Conservation (phyloP, 2,888 invertebrate genomes). For the Watsonalla cultraria region DNA sequence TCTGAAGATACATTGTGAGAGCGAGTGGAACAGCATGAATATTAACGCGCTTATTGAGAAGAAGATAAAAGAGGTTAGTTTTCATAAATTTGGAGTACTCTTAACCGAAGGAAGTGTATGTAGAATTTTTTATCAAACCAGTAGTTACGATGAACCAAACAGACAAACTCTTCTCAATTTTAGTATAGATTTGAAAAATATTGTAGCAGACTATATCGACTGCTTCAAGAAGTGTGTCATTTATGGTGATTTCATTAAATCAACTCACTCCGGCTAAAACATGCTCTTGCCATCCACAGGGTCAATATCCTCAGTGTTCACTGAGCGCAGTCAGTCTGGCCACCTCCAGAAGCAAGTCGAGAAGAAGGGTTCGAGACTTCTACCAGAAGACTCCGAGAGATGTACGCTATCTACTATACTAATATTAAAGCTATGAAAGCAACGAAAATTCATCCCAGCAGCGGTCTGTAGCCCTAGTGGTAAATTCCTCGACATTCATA, state of each 20-base stretch:
- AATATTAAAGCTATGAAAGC: not conserved
- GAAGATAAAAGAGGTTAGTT: slow-evolving; percentile 47
- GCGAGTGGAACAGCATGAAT: slow-evolving; percentile 56
- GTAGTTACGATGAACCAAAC: too few relatives aligned
- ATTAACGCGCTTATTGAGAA: slow-evolving; percentile 55
- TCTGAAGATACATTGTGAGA: slow-evolving; percentile 48
- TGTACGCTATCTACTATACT: slow-evolving; percentile 24
- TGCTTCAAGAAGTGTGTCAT: too few relatives aligned
- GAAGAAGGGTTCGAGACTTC: slow-evolving; percentile 52
- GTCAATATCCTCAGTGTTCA: slow-evolving; percentile 49
- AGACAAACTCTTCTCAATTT: too few relatives aligned
- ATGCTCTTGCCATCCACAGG: slow-evolving; percentile 31
- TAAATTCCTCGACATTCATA: too few relatives aligned
- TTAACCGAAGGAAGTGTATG: too few relatives aligned
- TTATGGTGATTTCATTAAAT: too few relatives aligned
- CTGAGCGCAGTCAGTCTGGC: slow-evolving; percentile 63
- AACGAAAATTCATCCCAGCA: too few relatives aligned
- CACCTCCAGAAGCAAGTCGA: slow-evolving; percentile 43
- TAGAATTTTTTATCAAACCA: too few relatives aligned
- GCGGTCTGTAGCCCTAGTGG: too few relatives aligned
- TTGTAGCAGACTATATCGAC: too few relatives aligned
- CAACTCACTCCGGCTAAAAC: not conserved
- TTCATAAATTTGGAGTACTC: not conserved
- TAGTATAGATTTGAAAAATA: too few relatives aligned
- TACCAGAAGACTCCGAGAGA: slow-evolving; percentile 58